These are phyloP conservation scores for Alethe castanea DNA, from an alignment of 2,113 vertebrate genomes.

Conservation along the genomic window DNA sequence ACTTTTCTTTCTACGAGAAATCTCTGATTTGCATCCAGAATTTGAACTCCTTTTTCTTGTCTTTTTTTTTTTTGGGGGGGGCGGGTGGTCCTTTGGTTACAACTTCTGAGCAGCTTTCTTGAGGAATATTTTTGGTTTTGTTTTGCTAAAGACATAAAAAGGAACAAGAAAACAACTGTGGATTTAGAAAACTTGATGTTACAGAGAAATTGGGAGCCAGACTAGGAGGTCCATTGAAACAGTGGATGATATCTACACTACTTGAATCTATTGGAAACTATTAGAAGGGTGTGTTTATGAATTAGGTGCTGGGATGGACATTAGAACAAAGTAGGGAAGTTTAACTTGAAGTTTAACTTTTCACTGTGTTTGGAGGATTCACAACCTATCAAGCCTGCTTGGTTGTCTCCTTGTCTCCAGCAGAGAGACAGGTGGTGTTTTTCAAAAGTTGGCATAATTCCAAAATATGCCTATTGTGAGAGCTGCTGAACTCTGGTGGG, in stretches of 20 bases:
- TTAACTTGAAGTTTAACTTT: not conserved
- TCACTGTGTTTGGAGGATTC: not conserved
- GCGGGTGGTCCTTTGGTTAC: not conserved
- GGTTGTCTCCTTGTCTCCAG: not conserved
- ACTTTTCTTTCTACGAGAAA: not conserved
- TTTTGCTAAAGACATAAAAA: not conserved
- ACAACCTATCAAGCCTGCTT: not conserved
- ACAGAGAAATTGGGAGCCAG: not conserved
- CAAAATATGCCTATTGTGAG: not conserved
- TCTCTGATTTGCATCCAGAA: not conserved
- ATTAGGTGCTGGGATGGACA: not conserved
- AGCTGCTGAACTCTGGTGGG: not conserved
- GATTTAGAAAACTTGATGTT: not conserved
- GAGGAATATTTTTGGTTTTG: not conserved
- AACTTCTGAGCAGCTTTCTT: not conserved
- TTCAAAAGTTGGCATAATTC: not conserved
- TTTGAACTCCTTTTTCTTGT: not conserved
- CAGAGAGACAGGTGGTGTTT: conserved; percentile 17
- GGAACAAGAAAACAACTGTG: not conserved
- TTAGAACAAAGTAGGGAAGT: not conserved
- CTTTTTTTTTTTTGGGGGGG: accelerated
- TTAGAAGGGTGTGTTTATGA: not conserved
- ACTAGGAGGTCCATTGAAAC: not conserved
- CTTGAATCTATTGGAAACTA: not conserved
- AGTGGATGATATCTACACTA: not conserved